Evolutionary conservation across 2,888 invertebrate species (phyloP).

Genomic region (Tridacna gigas): DNA sequence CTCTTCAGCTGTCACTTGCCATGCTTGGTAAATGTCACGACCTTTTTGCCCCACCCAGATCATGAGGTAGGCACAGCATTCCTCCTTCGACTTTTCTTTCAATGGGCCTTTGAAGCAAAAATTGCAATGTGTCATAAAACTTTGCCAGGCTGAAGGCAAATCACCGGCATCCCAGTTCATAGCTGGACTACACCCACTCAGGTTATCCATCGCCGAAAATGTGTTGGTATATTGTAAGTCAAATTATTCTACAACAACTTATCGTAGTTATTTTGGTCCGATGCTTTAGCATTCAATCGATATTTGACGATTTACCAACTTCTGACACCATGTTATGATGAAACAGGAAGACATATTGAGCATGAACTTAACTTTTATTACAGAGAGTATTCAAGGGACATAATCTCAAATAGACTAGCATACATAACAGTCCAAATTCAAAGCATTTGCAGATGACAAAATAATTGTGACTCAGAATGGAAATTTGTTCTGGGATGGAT

Average conservation of each 20-base stretch:
- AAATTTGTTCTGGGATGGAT: neutral
- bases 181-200: too few relatives aligned
- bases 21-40: too few relatives aligned
- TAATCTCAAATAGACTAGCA: too few relatives aligned
- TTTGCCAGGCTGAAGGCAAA: constrained; percentile 43
- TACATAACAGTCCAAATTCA: neutral
- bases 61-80: too few relatives aligned
- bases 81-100: too few relatives aligned
- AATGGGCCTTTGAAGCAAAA: constrained; percentile 60
- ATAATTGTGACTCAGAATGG: neutral
- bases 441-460: neutral
- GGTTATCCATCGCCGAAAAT: constrained; percentile 1
- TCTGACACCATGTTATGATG: too few relatives aligned
- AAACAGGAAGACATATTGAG: too few relatives aligned
- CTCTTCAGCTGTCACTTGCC: constrained; percentile 39
- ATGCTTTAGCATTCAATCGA: neutral
- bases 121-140: constrained; percentile 39
- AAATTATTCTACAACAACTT: neutral
- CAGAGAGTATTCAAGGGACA: too few relatives aligned
- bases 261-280: neutral
- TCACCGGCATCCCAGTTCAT: constrained; percentile 42
- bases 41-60: too few relatives aligned
- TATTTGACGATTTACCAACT: too few relatives aligned
- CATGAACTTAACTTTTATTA: too few relatives aligned
- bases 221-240: neutral